phyloP scores from a whole-genome alignment of 2,113 vertebrate species.

The Pholis gunnellus region DNA sequence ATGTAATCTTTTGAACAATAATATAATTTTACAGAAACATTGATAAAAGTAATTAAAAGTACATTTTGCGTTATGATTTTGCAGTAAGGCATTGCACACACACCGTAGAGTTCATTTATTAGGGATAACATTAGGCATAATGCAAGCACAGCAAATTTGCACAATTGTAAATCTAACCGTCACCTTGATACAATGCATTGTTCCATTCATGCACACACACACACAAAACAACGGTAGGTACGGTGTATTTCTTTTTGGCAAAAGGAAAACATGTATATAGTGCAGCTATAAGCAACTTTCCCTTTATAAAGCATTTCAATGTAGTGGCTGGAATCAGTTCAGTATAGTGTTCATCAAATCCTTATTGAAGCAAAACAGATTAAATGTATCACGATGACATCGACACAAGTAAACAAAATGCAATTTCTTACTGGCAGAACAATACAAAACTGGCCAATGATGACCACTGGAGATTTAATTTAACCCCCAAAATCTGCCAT shows the following conservation, averaged over 20 bases:
- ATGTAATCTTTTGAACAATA: slow-evolving; percentile 28
- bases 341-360: slow-evolving; percentile 43
- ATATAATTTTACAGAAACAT: slow-evolving; percentile 35
- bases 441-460: neutral
- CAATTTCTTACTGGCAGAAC: slow-evolving; percentile 18
- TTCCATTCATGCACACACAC: slow-evolving; percentile 23
- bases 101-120: slow-evolving; percentile 9
- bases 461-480: neutral
- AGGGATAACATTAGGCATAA: neutral
- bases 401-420: slow-evolving; percentile 11
- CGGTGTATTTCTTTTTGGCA: slow-evolving; percentile 9
- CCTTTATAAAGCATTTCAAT: slow-evolving; percentile 39
- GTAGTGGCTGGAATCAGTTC: slow-evolving; percentile 38
- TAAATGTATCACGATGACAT: neutral
- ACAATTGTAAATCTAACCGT: neutral
- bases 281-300: slow-evolving; percentile 13
- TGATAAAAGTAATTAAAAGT: slow-evolving; percentile 16
- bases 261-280: slow-evolving; percentile 1
- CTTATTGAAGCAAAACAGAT: neutral
- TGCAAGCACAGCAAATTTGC: neutral
- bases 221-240: neutral
- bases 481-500: neutral
- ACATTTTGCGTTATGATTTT: slow-evolving; percentile 8
- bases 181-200: neutral
- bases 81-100: slow-evolving; percentile 59